Conservation (phyloP, 2,888 invertebrate species). For the Clostera curtula region DNA sequence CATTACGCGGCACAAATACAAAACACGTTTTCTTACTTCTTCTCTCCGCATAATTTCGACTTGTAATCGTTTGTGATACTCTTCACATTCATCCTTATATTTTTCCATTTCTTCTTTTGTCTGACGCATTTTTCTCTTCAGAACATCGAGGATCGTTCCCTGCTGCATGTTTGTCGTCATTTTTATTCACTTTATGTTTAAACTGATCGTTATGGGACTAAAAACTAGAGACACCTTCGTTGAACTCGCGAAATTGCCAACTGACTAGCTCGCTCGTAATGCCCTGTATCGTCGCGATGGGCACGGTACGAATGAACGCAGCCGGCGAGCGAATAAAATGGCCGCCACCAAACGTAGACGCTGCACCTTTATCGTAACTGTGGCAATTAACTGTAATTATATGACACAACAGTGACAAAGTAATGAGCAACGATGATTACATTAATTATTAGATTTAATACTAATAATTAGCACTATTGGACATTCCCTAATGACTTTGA, state of each 20-base stretch:
- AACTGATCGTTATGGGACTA: constrained; percentile 52
- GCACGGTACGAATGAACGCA: constrained; percentile 70
- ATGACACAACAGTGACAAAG: constrained; percentile 20
- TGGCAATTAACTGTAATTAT: constrained; percentile 36
- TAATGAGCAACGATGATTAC: constrained; percentile 24
- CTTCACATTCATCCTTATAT: constrained; percentile 98
- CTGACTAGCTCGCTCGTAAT: constrained; percentile 62
- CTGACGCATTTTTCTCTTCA: constrained; percentile 99
- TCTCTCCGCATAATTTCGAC: constrained; percentile 96
- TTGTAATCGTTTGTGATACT: constrained; percentile 95
- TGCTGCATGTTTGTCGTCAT: constrained; percentile 94
- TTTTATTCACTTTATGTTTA: constrained; percentile 67
- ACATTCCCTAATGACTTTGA: constrained; percentile 54
- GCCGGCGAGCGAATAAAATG: constrained; percentile 74
- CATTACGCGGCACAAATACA: constrained; percentile 49
- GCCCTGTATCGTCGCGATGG: constrained; percentile 67
- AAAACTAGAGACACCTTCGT: constrained; percentile 70
- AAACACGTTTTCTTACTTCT: constrained; percentile 88
- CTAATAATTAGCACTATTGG: constrained; percentile 39
- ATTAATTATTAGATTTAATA: constrained; percentile 29
- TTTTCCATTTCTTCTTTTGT: constrained; percentile 99
- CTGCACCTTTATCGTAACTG: constrained; percentile 49
- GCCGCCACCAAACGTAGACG: constrained; percentile 60
- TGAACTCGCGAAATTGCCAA: constrained; percentile 73
- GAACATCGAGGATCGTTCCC: constrained; percentile 95